Evolutionary conservation across 1,140 invertebrate genomes (phyloP), one percentile per base, ranked within the genome.

Genomic region (Danaus melanippus): DNA sequence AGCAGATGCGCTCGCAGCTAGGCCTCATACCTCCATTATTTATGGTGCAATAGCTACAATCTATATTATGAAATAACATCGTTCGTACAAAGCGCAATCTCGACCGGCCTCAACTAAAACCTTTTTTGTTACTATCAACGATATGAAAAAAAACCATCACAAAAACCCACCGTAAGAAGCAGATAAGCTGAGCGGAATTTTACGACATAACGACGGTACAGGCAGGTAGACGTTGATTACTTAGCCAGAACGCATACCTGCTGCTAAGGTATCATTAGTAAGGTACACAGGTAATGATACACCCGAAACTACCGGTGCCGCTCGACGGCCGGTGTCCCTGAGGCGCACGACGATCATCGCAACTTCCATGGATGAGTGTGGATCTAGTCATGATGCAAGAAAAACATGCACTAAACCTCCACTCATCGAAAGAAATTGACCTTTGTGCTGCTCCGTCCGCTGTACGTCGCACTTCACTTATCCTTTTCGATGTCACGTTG

Each of bases 331-430:
- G 47, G 51, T 52, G 50, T 57, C 60, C 54, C 60, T 62, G 61
- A 59, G 56, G 52, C 56, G 57, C 58, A 50, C 64, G 84, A 67
- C 59, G 80, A 79, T 67, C 71, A 76, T 73, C 77, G 82, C 84
- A 85, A 85, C 85, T 87, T 86, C 85, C 78, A 79, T 87, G 85
- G 87, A 88, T 88, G 85, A 88, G 87, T 88, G 87, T 88, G 87
- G 87, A 88, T 88, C 87, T 88, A 88, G 87, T 88, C 87, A 88
- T 88, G 87, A 79, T 83, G 69, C 73, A 71, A 32, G 21, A 32
- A 68, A 74, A 71, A 88, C 87, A 88, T 88, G 87, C 87, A 88
- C 87, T 86, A 87, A 84, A 87, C 84, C 85, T 85, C 79, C 87
- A 87, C 87, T 83, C 87, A 87, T 84, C 87, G 84, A 87, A 86